phyloP scores from a whole-genome alignment of 2,797 vertebrate species.

The Oreochromis mossambicus region DNA sequence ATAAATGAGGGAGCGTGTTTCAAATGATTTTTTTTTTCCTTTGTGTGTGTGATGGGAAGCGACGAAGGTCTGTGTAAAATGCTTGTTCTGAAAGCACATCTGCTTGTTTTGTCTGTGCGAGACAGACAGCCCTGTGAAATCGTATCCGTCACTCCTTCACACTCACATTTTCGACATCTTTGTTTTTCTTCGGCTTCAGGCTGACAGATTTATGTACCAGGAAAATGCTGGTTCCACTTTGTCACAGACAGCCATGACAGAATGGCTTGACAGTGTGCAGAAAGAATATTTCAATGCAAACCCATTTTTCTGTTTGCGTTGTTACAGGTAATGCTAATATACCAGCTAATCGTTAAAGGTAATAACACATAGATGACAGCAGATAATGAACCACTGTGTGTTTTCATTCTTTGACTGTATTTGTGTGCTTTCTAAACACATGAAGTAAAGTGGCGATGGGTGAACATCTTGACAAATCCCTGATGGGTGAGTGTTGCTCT shows the following conservation, averaged over 20 bases:
- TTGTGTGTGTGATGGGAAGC: slow-evolving; percentile 8
- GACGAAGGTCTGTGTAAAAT: slow-evolving; percentile 34
- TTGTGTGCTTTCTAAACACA: not conserved
- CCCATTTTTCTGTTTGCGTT: not conserved
- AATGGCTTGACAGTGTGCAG: not conserved
- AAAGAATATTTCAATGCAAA: not conserved
- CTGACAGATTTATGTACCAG: slow-evolving; percentile 43
- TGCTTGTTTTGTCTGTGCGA: slow-evolving; percentile 45
- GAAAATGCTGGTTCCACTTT: slow-evolving; percentile 28
- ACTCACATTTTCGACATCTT: slow-evolving; percentile 48
- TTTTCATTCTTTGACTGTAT: not conserved
- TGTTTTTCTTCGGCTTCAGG: slow-evolving; percentile 46
- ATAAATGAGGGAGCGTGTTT: slow-evolving; percentile 29
- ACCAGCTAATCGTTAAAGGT: not conserved
- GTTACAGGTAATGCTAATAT: not conserved
- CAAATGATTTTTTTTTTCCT: not conserved
- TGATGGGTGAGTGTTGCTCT: not conserved
- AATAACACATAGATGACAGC: not conserved
- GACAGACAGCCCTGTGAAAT: slow-evolving; percentile 48
- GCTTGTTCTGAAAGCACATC: slow-evolving; percentile 43
- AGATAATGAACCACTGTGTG: not conserved
- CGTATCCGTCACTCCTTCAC: slow-evolving; percentile 34
- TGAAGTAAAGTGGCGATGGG: not conserved
- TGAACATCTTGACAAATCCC: not conserved
- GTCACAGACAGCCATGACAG: slow-evolving; percentile 9